Evolutionary conservation across 2,113 vertebrate genomes (phyloP).

Genomic region (Thymallus thymallus): DNA sequence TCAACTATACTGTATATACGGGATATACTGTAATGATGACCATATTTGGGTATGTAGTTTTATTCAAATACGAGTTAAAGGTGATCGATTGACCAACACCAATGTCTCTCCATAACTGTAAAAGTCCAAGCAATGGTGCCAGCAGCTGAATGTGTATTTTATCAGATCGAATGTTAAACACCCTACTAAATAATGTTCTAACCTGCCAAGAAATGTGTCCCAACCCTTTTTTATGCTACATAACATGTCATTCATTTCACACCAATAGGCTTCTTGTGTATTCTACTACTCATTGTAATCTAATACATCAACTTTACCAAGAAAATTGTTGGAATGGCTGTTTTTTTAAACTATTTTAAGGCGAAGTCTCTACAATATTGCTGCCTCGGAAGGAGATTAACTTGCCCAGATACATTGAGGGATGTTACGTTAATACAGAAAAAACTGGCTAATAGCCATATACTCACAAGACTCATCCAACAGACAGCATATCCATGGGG

Average conservation of each 20-base stretch:
- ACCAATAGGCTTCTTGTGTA: neutral
- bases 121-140: neutral
- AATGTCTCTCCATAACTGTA: neutral
- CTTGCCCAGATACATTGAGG: neutral
- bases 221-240: neutral
- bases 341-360: neutral
- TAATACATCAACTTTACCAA: neutral
- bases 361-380: neutral
- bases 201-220: neutral
- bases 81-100: neutral
- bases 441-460: neutral
- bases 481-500: slow-evolving; percentile 70
- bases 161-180: neutral
- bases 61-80: neutral
- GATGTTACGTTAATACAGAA: neutral
- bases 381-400: neutral
- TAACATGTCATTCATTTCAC: neutral
- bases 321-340: neutral
- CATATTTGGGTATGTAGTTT: neutral
- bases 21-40: neutral
- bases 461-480: slow-evolving; percentile 66
- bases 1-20: too few relatives aligned
- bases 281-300: neutral
- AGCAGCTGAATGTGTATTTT: neutral
- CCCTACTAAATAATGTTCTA: neutral